Base-by-base conservation (phyloP, 2,797 vertebrate species). In the Sorex maritimensis region DNA sequence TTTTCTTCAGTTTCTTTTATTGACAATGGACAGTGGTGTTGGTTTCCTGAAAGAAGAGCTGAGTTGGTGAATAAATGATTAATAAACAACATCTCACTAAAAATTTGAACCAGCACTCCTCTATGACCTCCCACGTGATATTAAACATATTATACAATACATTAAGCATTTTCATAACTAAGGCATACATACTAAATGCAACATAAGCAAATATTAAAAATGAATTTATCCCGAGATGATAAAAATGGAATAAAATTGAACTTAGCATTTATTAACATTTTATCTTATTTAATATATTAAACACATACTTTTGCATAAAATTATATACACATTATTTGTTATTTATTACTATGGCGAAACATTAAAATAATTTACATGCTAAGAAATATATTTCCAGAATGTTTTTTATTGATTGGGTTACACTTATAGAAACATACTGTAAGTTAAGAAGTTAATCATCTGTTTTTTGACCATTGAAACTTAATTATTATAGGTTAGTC, bases 1-100 rank as follows among this genome's bases (percentile, higher is more conserved):
- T 72, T 79, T 15, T 28, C 49, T 89, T 81, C 15, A 55, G 65
- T 26, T 65, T 63, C 52, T 41, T 72, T 78, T 68, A 19, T 80
- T 77, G 24, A 11, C 75, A 63, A 87, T 28, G 68, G 69, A 21
- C 30, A 86, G 46, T 41, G 55, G 4, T 72, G 23, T 74, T 10
- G 5, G 52, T 38, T 7, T 73, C 15, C 12, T 73, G 68, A 30
- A 34, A 17, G 67, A 75, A 75, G 90, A 7, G 6, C 38, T 69
- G 77, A 72, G 26, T 87, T 93, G 46, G 41, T 52, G 71, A 21
- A 65, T 90, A 74, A 73, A 14, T 81, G 58, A 90, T 46, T 41
- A 61, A 81, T 28, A 26, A 67, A 73, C 41, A 83, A 34, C 6
- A 72, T 34, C 85, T 75, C 63, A 87, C 52, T 41, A 74, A 87